Base-by-base conservation (phyloP, 2,888 invertebrate species). In the Exocentrus adspersus region DNA sequence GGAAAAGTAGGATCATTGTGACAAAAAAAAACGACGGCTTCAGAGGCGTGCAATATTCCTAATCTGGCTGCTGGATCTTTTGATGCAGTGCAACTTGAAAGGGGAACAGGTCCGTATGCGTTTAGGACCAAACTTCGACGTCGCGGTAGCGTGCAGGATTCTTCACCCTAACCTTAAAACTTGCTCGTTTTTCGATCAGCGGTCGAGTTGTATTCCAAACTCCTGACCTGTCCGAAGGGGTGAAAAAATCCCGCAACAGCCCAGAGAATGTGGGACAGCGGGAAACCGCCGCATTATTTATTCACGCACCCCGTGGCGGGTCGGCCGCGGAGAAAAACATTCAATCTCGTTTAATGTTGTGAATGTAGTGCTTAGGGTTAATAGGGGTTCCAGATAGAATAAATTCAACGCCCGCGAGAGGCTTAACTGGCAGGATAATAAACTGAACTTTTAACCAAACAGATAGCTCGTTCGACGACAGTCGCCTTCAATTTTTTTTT, bases 361-460 rank as follows among this genome's bases (percentile, higher is more conserved):
- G 41, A 59, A 63, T 63, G 63, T 54, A 50, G 59, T 59, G 59
- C 59, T 63, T 63, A 54, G 42, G 43, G 63, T 54, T 59, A 50
- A 59, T 63, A 50, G 59, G 43, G 59, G 53, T 63, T 43, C 20
- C 50, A 37, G 59, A 63, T 48, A 42, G 63, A 63, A 63, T 63
- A 45, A 58, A 48, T 59, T 58, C 37, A 42, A 42, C 58, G 46
- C 20, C 53, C 2, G 42, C 30, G 24, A 20, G 7, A 32, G 32
- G 57, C 46, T 57, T 57, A 46, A 57, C 46, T 57, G 46, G 46
- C 30, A 46, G 45, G 57, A 57, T 46, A 57, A 57, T 57, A 32
- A 45, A 57, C 30, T 32, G 57, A 17, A 17, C 46, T 46, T 57
- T 57, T 57, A 57, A 12, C 30, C 46, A 45, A 46, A 46, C 46